Evolutionary conservation across 2,113 vertebrate genomes (phyloP), one percentile per base, ranked within the genome.

Genomic region (Seriola quinqueradiata): DNA sequence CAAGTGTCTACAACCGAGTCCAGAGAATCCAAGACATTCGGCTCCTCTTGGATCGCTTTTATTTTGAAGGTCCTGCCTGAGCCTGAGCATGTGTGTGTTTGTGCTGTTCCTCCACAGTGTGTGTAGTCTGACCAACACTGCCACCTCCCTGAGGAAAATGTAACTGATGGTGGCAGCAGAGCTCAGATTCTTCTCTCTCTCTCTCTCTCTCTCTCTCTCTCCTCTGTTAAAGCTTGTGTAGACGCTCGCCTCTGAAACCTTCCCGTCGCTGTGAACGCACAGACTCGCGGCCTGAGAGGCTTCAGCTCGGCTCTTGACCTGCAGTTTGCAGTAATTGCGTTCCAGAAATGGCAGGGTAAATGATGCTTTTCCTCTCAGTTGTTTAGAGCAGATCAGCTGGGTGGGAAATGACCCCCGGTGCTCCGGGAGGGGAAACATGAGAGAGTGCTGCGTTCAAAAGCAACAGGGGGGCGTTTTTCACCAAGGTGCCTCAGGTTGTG

Each of bases 71-170:
- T 54, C 14, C n/a, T 54, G 48, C 58, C 25, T 80, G 25, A 44
- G 69, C 36, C 32, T 40, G 58, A 55, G 57, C n/a, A 8, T 67
- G 71, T 52, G 36, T 75, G 66, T 34, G 57, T 81, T 16, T 79
- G 58, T 1, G 0, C n/a, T 50, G 32, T 4, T 6, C 9, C 8
- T 21, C 19, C 28, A 10, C 58, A 71, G 54, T n/a, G 50, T 5
- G 84, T 84, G 87, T 89, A 82, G 40, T 90, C 72, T 85, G 94
- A 95, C 92, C 97, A 97, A 99, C 92, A 97, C 95, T 97, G 97
- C 98, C 98, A 96, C 95, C 98, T 98, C 94, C 94, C 97, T 97
- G 97, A 96, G 81, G 79, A 90, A 87, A 59, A 8, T 52, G 82
- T 71, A 89, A 95, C 83, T 95, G 92, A 87, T 67, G 77, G 44